phyloP scores from a whole-genome alignment of 2,113 vertebrate genomes.

The Lynx canadensis region DNA sequence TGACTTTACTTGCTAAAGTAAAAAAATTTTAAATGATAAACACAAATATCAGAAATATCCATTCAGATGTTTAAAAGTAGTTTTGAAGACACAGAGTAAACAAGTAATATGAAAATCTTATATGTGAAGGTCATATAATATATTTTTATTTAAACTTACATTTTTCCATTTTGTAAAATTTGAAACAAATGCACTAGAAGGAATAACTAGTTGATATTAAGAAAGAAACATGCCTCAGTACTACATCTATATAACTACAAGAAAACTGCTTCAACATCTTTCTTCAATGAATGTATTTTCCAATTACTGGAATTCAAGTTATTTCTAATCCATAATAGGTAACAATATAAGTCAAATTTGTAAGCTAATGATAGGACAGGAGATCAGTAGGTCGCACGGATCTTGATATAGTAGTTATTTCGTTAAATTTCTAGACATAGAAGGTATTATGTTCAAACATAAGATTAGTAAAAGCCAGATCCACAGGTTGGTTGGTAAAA shows the following conservation, averaged over 20 bases:
- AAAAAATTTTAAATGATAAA: background rate
- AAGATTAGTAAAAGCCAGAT: background rate
- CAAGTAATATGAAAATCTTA: background rate
- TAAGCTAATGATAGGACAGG: background rate
- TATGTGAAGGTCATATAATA: background rate
- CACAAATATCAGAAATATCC: background rate
- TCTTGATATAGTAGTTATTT: background rate
- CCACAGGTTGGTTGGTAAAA: background rate
- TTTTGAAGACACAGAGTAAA: conserved; percentile 25
- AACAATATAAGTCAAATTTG: background rate
- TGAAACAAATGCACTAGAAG: background rate
- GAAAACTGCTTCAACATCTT: background rate
- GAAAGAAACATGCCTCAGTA: background rate
- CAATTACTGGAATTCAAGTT: background rate
- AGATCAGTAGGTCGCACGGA: background rate
- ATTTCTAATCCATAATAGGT: background rate
- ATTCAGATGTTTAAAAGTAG: background rate
- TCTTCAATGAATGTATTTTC: background rate
- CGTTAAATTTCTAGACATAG: background rate
- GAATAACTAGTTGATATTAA: background rate
- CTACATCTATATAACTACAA: background rate
- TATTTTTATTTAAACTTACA: conserved; percentile 39
- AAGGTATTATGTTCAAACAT: background rate
- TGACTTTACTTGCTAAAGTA: background rate
- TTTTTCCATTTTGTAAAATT: background rate